These are phyloP conservation scores for Euborellia annulipes DNA, from an alignment of 1,140 invertebrate species.

Conservation along the genomic window DNA sequence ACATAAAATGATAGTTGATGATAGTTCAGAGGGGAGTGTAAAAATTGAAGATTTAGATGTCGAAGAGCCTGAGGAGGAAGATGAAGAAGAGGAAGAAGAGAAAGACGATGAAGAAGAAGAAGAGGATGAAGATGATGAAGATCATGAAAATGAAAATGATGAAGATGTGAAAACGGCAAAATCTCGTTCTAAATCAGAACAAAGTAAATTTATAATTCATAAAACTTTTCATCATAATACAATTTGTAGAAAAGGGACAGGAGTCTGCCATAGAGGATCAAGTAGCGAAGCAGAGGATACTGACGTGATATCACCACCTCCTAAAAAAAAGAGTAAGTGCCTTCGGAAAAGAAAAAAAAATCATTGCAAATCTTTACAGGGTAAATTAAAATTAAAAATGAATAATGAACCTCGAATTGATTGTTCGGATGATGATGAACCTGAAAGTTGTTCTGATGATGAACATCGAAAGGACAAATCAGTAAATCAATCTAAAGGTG, in stretches of 20 bases:
- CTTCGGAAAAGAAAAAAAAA: too few relatives aligned
- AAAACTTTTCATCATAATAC: too few relatives aligned
- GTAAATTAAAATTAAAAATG: background rate
- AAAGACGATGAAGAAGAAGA: conserved; percentile 26
- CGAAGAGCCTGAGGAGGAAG: conserved; percentile 13
- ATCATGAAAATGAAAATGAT: conserved; percentile 28
- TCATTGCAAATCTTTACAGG: too few relatives aligned
- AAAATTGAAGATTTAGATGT: conserved; percentile 19
- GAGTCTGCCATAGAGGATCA: too few relatives aligned
- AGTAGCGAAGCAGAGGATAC: too few relatives aligned
- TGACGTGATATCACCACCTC: too few relatives aligned
- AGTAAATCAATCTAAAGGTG: conserved; percentile 16
- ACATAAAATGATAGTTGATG: conserved; percentile 10
- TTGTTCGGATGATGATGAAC: conserved; percentile 6
- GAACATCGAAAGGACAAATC: conserved; percentile 6
- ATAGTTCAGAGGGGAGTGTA: conserved; percentile 16
- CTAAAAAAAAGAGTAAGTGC: too few relatives aligned
- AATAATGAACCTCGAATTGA: background rate
- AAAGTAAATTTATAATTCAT: too few relatives aligned
- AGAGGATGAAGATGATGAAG: conserved; percentile 19
- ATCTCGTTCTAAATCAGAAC: too few relatives aligned
- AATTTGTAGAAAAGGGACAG: too few relatives aligned
- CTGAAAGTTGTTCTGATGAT: background rate
- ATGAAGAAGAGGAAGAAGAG: conserved; percentile 22
- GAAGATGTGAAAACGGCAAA: conserved; percentile 16